phyloP scores from a whole-genome alignment of 2,888 invertebrate species.

The Lumbricus terrestris region DNA sequence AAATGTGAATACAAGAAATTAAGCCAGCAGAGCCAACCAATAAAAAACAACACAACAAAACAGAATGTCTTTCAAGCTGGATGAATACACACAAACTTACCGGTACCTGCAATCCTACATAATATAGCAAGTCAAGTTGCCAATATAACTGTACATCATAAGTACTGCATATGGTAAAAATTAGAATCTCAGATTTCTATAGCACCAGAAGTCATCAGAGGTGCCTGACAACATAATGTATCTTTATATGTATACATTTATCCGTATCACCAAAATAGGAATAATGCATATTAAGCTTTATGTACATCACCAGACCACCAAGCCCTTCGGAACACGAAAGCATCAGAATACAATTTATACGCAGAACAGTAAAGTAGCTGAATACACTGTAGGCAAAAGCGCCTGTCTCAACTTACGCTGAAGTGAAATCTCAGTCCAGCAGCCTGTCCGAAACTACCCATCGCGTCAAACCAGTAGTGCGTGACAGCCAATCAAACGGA shows the following conservation, averaged over 20 bases:
- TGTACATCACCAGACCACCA: not conserved
- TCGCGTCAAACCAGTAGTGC: not conserved
- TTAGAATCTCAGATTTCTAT: not conserved
- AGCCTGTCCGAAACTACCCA: not conserved
- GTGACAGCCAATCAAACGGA: constrained; percentile 3
- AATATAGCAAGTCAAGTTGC: not conserved
- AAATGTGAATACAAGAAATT: not conserved
- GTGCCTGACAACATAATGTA: no score
- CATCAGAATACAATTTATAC: not conserved
- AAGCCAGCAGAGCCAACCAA: not conserved
- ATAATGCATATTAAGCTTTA: no score
- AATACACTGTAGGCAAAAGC: no score
- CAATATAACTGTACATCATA: not conserved
- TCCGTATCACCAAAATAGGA: no score
- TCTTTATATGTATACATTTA: no score
- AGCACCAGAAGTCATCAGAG: not conserved
- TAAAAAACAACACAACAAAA: not conserved
- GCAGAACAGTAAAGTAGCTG: not conserved
- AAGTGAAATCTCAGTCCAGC: not conserved
- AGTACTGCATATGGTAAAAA: not conserved
- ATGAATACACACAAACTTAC: not conserved
- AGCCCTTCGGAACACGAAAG: not conserved
- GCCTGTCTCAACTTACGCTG: not conserved
- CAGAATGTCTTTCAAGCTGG: not conserved
- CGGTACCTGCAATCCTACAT: no score